phyloP scores from a whole-genome alignment of 2,113 vertebrate genomes.

The Pachyramphus minor region DNA sequence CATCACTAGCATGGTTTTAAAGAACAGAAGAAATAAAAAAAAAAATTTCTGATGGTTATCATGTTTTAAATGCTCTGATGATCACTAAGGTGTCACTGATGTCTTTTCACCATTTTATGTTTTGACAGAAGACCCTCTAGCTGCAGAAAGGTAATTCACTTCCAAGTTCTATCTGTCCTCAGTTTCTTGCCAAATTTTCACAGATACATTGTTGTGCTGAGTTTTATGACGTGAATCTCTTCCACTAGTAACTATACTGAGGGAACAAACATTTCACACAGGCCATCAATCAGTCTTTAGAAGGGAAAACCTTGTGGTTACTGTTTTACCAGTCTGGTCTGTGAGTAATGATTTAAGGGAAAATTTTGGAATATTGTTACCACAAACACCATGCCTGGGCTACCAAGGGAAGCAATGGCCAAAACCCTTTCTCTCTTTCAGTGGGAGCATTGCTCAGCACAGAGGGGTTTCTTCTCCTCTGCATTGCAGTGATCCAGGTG shows the following conservation, averaged over 20 bases:
- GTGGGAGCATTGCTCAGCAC: neutral
- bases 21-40: neutral
- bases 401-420: neutral
- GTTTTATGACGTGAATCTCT: neutral
- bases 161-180: neutral
- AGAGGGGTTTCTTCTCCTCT: neutral
- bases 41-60: neutral
- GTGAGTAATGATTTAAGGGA: neutral
- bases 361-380: neutral
- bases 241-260: neutral
- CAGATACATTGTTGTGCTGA: neutral
- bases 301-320: neutral
- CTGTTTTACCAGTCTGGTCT: neutral
- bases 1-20: neutral
- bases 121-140: neutral
- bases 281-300: neutral
- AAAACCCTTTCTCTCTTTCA: neutral
- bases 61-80: neutral
- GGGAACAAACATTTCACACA: neutral
- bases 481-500: neutral
- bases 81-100: neutral
- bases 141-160: neutral
- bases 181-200: neutral
- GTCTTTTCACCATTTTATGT: neutral
- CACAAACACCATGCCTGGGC: accelerated